Evolutionary conservation across 2,113 vertebrate species (phyloP).

Genomic region (Procapra przewalskii): DNA sequence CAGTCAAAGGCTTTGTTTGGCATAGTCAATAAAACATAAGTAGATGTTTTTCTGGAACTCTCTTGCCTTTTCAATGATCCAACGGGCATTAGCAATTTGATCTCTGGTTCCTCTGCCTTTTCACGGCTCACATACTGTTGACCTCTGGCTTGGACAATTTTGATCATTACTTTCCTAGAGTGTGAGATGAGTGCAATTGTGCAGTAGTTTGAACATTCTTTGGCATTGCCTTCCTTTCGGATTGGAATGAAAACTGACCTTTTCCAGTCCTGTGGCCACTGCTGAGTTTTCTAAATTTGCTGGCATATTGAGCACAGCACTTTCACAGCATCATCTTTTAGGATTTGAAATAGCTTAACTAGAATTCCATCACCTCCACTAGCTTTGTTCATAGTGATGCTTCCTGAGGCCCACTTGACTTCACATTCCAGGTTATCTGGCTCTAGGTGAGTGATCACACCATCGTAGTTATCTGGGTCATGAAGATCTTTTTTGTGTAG

Average conservation of each 20-base stretch:
- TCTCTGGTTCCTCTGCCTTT: neutral
- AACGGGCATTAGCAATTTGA: rapidly evolving
- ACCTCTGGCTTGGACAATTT: neutral
- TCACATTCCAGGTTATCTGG: neutral
- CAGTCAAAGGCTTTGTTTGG: neutral
- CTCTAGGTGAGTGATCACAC: neutral
- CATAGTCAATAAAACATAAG: neutral
- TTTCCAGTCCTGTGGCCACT: neutral
- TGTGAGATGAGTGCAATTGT: neutral
- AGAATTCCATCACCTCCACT: neutral
- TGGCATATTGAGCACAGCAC: neutral
- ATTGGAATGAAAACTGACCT: neutral
- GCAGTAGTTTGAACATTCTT: neutral
- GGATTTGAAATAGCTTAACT: neutral
- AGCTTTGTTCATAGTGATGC: neutral
- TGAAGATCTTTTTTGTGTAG: neutral
- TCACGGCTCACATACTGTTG: neutral
- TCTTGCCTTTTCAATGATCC: neutral
- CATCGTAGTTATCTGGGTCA: neutral
- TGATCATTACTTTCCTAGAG: neutral
- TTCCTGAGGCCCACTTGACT: neutral
- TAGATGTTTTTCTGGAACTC: neutral
- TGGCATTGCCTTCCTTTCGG: neutral
- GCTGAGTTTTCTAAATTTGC: neutral
- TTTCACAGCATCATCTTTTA: neutral